Percentiles rank a stretch among this genome's conserved stretches.
Conservation (phyloP, 2,888 invertebrate species). For the Dugesia japonica region DNA sequence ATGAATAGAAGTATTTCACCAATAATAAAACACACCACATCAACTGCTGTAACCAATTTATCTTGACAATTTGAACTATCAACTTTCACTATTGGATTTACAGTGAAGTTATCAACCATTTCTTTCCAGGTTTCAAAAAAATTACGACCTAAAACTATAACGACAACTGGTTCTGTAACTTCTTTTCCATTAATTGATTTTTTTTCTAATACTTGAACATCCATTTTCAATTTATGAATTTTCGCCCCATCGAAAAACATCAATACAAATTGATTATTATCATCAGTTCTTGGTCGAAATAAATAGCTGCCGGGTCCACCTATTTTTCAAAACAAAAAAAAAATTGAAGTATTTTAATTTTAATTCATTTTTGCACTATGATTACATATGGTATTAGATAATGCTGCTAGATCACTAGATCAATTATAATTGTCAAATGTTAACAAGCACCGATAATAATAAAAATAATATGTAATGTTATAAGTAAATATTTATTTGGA, state of each 20-base stretch:
- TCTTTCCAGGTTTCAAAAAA: conserved; percentile 15
- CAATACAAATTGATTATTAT: background rate
- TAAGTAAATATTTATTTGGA: no score
- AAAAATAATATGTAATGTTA: no score
- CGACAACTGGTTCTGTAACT: background rate
- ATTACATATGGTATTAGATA: no score
- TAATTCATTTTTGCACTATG: no score
- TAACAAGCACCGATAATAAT: no score
- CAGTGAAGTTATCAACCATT: background rate
- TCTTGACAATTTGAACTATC: conserved; percentile 11
- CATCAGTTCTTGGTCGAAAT: background rate
- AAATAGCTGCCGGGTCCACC: background rate
- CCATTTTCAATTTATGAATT: conserved; percentile 5
- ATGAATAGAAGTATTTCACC: background rate
- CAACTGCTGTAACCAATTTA: background rate
- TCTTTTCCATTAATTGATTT: conserved; percentile 3
- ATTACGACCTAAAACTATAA: background rate
- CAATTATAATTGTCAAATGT: no score
- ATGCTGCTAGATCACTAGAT: no score
- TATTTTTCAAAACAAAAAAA: background rate
- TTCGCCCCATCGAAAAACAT: background rate
- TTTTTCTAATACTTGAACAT: background rate
- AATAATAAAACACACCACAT: background rate
- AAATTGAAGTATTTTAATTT: no score
- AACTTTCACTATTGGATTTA: background rate